Evolutionary conservation across 2,113 vertebrate species (phyloP), one percentile per base, ranked within the genome.

Genomic region (Synchiropus splendidus): DNA sequence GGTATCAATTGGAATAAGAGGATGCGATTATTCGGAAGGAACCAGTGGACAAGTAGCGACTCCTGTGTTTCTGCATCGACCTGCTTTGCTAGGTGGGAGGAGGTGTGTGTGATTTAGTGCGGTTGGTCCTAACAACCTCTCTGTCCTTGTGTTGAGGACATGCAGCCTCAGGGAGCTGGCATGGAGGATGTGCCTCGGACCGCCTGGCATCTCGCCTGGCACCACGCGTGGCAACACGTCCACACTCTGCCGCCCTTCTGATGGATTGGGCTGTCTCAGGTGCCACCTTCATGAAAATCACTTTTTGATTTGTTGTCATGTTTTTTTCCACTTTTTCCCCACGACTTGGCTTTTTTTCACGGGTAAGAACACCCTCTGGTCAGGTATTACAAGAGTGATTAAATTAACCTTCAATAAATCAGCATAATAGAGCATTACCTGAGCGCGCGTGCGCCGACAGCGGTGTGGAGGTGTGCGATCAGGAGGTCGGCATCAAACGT

Each of bases 101-200:
- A 71, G 68, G 70, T 63, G 21, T 64, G 21, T 64, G 66, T 77
- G 75, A 82, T 83, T 83, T 79, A 81, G 74, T 70, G 73, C 61
- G 31, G 55, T 70, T 63, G 61, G 67, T 74, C 76, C 75, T 75
- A 76, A 83, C 67, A 54, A 80, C 83, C 79, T 75, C 75, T 67
- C 71, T 66, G 83, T 82, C 83, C 83, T 83, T 83, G 78, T 56
- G 63, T 68, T 37, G 69, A 75, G 76, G 74, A 75, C 73, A 70
- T 51, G 36, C 65, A 66, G 73, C 81, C 78, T 78, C 54, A 16
- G 76, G 78, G 75, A 70, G 67, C 74, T 84, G 82, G 82, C 82
- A 82, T 64, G 63, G 76, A 65, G 67, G 65, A 73, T 67, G 72
- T 64, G 63, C 66, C 72, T 73, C 37, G 60, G 74, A 81, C 74